Evolutionary conservation across 2,113 vertebrate genomes (phyloP), one percentile per base, ranked within the genome.

Genomic region (Penelope pileata): DNA sequence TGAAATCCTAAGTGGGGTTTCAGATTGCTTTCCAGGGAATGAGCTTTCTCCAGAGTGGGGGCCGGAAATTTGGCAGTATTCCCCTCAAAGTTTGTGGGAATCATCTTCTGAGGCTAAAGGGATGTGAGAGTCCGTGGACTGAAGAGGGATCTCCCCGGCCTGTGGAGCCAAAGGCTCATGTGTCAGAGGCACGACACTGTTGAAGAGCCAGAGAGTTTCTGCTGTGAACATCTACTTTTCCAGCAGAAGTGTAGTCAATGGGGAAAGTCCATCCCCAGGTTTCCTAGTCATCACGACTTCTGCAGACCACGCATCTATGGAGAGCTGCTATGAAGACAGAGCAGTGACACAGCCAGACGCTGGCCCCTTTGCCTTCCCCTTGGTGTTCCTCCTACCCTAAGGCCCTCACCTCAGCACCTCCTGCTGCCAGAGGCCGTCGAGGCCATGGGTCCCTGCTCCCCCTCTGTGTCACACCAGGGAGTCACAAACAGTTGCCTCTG

Each of bases 11-110:
- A 62, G 29, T 51, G 47, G 83, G 9, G n/a, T 67, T 93, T 83
- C 93, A 67, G 29, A 51, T 43, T 59, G 17, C 14, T 83, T 94
- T 80, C 90, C 83, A 82, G 42, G 38, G 67, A 90, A 62, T 0
- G 0, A 74, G 29, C 26, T 90, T 91, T 42, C 26, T 1, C 43
- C 24, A 23, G 60, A 5, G 24, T 36, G 23, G 36, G 7, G 14
- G 18, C 58, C 92, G 45, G 54, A 76, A 59, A 80, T 73, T 64
- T 91, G 79, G 74, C 75, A 83, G n/a, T 32, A 89, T 84, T 83
- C 42, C 26, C 26, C 11, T 83, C 38, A 54, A 32, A 81, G 19
- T 78, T 56, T 94, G 36, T 93, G 68, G 63, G 64, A 94, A 70
- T 85, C 29, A 36, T 73, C 45, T 62, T 58, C 59, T 80, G 67